Evolutionary conservation across 2,113 vertebrate genomes (phyloP), one percentile per base, ranked within the genome.

Genomic region (Brachyistius frenatus): DNA sequence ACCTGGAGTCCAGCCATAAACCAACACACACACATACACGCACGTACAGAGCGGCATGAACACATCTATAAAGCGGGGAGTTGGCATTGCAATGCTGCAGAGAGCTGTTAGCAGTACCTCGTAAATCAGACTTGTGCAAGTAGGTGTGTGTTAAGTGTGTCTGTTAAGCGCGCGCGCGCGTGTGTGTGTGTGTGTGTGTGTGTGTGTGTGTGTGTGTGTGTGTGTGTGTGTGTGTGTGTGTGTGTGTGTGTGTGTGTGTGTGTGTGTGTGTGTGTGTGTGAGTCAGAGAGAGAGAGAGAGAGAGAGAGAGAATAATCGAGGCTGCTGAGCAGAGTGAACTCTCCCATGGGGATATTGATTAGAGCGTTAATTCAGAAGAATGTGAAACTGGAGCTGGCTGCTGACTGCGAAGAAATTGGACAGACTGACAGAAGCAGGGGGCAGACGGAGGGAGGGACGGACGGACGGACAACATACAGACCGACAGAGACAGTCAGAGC

Each of bases 261-360:
- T 61, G 50, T 58, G 56, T 68, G 67, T 66, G 66, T 61, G 56
- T 55, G 74, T 14, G 37, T 33, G 86, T 36, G 68, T 47, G 8
- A 57, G 60, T 8, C 44, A 64, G 62, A 60, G 37, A 70, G 83
- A 52, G 68, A 49, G 66, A 64, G 62, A 60, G 37, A 70, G 83
- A 52, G 68, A 49, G 66, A 37, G 61, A 52, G 72, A 86, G 67
- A 83, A 78, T 85, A 86, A 88, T 80, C 67, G 87, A 84, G 81
- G 67, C 77, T 84, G 81, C 86, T 85, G 74, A 83, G 86, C 23
- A 72, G 83, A 85, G 85, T 44, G 66, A 87, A 89, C 81, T 84
- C 86, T 89, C 88, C 90, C 84, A 3, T 65, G 83, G 90, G 80
- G 79, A 85, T 92, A 92, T 93, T 92, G 90, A 93, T 94, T 90